These are phyloP conservation scores for Adelphocoris suturalis DNA, from an alignment of 2,888 invertebrate genomes.

Conservation along the genomic window DNA sequence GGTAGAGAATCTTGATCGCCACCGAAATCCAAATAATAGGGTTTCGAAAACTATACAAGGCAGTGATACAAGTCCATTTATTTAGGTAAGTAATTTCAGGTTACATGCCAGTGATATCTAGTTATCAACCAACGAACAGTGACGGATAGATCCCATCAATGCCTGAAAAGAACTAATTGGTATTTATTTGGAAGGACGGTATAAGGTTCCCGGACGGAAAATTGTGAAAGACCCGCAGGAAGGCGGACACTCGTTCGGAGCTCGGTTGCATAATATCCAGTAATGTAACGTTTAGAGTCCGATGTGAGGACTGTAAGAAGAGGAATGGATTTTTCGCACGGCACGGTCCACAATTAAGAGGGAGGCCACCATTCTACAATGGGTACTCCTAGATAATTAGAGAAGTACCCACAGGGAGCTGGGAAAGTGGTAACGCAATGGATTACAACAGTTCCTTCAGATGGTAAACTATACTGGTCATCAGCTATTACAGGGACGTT, in stretches of 20 bases:
- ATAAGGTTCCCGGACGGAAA: neutral
- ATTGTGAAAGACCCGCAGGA: constrained; percentile 16
- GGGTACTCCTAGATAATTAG: constrained; percentile 15
- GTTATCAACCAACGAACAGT: neutral
- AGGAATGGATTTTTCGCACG: constrained; percentile 18
- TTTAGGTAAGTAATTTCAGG: no score
- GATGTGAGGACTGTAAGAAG: neutral
- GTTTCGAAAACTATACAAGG: no score
- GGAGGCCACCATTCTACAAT: constrained; percentile 14
- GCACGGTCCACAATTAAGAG: constrained; percentile 12
- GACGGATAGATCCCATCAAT: neutral
- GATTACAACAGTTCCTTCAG: neutral
- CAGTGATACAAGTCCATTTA: no score
- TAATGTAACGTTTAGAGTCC: constrained; percentile 14
- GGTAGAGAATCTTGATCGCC: no score
- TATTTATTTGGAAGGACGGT: constrained; percentile 10
- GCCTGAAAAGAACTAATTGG: neutral
- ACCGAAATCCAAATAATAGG: no score
- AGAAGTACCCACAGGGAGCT: constrained; percentile 15
- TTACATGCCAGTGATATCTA: no score
- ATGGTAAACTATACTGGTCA: neutral
- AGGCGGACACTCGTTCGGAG: neutral
- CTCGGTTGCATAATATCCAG: neutral
- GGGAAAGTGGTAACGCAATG: neutral
- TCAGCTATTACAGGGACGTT: neutral